Percentiles rank a stretch among this genome's conserved stretches.
Evolutionary conservation across 2,113 vertebrate species (phyloP).

Genomic region (Carettochelys insculpta): DNA sequence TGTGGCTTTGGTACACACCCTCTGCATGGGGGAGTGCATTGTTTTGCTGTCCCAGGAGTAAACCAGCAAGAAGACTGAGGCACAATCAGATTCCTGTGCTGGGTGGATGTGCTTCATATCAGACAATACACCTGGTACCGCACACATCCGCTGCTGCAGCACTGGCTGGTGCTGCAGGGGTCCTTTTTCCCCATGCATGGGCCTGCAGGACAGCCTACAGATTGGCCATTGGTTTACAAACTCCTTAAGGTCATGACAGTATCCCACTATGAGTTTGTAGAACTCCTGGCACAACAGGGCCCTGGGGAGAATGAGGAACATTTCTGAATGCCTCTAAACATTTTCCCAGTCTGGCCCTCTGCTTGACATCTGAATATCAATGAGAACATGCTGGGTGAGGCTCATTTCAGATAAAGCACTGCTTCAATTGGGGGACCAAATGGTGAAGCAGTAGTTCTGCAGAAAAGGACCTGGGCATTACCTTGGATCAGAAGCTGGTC

Average conservation of each 20-base stretch:
- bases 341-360: not conserved
- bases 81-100: not conserved
- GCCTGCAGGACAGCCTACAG: not conserved
- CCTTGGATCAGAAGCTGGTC: no score
- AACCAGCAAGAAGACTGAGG: not conserved
- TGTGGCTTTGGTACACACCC: not conserved
- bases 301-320: not conserved
- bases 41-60: not conserved
- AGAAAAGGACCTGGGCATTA: no score
- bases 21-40: not conserved
- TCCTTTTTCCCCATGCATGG: not conserved
- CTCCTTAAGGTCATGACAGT: not conserved
- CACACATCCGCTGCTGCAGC: not conserved
- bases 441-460: no score
- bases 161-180: no score
- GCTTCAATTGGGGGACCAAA: no score
- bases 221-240: not conserved
- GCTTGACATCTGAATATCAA: not conserved
- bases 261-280: not conserved
- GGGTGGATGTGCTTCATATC: not conserved
- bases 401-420: not conserved
- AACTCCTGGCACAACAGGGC: not conserved
- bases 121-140: not conserved
- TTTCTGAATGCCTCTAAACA: not conserved
- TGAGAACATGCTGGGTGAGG: not conserved